Evolutionary conservation across 2,797 vertebrate species (phyloP).

Genomic region (Propithecus perrieri): DNA sequence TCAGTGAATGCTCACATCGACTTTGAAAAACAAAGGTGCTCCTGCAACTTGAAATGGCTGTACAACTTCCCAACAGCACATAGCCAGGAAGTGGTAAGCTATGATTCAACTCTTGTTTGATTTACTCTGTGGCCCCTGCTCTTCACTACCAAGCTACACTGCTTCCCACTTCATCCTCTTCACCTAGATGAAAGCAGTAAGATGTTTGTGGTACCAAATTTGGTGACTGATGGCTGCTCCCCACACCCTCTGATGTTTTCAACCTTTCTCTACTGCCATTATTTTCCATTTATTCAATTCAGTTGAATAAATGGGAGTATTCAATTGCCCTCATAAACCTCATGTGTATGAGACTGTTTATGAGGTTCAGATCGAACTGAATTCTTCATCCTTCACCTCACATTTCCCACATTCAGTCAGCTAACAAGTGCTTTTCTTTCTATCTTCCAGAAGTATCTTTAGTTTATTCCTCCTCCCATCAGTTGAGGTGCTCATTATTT

Average conservation of each 20-base stretch:
- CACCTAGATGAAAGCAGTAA: neutral
- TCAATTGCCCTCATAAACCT: neutral
- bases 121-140: neutral
- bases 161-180: conserved; percentile 28
- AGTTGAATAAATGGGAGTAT: neutral
- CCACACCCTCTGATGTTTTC: neutral
- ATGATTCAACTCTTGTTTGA: neutral
- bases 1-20: neutral
- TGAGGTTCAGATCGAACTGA: neutral
- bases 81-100: conserved; percentile 51
- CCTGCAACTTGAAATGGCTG: conserved; percentile 15
- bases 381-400: neutral
- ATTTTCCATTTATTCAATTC: neutral
- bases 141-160: neutral
- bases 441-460: neutral
- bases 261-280: neutral
- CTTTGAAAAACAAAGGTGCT: neutral
- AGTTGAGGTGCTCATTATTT: neutral
- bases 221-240: neutral
- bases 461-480: neutral
- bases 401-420: neutral
- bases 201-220: neutral
- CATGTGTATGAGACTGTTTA: neutral
- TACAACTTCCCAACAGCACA: neutral
- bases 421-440: neutral